Base-by-base conservation (phyloP, 2,888 invertebrate species). In the Phragmatobia fuliginosa region DNA sequence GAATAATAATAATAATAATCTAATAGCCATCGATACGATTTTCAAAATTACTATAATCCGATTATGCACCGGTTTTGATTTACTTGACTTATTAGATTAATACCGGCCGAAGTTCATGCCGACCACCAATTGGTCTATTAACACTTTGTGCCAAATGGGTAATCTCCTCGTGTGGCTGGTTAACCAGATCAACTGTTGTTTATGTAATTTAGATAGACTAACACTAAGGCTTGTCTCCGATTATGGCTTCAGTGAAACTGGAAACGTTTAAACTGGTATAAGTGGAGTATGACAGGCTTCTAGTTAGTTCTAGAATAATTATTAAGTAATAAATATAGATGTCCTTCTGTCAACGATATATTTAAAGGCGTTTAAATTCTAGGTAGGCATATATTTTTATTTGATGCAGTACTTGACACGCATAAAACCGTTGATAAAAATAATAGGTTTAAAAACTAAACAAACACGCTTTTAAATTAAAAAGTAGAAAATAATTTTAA, bases 31-130 rank as follows among this genome's bases (percentile, higher is more conserved):
- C 28, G 33, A 68, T 69, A 59, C 69, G 68, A 75, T 78, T 38
- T 38, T 70, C 56, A 28, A 61, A 65, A 56, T 21, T 31, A 52
- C 65, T 66, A 56, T 63, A 31, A 62, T 63, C 32, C 69, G 70
- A 77, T 75, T 74, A 77, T 76, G 70, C 79, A 38, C 18, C 52
- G 49, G 31, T 62, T 68, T 66, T 68, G 76, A 76, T 74, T 69
- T 62, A 63, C 72, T 71, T 75, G 77, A 81, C 75, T 81, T 80
- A 83, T 83, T 76, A 80, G 74, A 74, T 75, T 75, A 74, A 79
- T 82, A 75, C 80, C 75, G 62, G 79, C 59, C 21, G n/a, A 32
- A 36, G 56, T 59, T 33, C 33, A 28, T 61, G n/a, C 49, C 18
- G n/a, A n/a, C 10, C 28, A 52, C 62, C 62, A 67, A 62, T 62